Percentiles rank a stretch among this genome's conserved stretches.
phyloP scores from a whole-genome alignment of 2,888 invertebrate genomes.

The Drosophila prostipennis region DNA sequence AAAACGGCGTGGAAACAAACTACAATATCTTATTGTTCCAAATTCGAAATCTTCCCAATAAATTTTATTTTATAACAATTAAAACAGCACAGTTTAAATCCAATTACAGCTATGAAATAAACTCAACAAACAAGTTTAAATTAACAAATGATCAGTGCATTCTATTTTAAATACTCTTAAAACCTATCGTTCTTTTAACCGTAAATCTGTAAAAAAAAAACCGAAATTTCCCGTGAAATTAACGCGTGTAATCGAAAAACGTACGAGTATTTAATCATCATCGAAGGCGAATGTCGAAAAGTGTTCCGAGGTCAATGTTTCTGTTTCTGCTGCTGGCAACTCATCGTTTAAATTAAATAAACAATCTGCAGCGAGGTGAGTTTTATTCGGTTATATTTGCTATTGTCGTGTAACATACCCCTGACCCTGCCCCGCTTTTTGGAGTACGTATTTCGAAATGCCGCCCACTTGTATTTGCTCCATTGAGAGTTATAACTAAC shows the following conservation, averaged over 20 bases:
- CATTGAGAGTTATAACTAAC: slow-evolving; percentile 21
- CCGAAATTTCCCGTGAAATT: slow-evolving; percentile 9
- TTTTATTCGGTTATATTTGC: slow-evolving; percentile 26
- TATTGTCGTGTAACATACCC: slow-evolving; percentile 31
- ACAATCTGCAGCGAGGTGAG: slow-evolving; percentile 35
- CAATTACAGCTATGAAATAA: background rate
- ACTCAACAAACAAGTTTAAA: background rate
- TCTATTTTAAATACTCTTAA: slow-evolving; percentile 2
- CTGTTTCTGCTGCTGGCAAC: slow-evolving; percentile 26
- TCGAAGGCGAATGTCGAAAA: slow-evolving; percentile 38
- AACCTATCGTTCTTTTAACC: slow-evolving; percentile 12
- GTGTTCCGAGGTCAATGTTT: slow-evolving; percentile 63
- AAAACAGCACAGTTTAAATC: slow-evolving; percentile 2
- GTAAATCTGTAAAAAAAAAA: slow-evolving; percentile 8
- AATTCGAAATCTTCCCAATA: too few species aligned
- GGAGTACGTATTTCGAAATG: slow-evolving; percentile 21
- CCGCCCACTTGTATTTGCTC: slow-evolving; percentile 27
- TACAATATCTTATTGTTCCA: too few species aligned
- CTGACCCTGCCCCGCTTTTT: slow-evolving; percentile 37
- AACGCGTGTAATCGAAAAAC: slow-evolving; percentile 22
- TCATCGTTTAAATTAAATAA: slow-evolving; percentile 30
- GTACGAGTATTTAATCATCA: slow-evolving; percentile 23
- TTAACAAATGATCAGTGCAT: background rate
- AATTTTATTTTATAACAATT: background rate
- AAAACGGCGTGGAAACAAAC: too few species aligned